Evolutionary conservation across 2,888 invertebrate genomes (phyloP).

Genomic region (Hirtodrosophila alboralis): DNA sequence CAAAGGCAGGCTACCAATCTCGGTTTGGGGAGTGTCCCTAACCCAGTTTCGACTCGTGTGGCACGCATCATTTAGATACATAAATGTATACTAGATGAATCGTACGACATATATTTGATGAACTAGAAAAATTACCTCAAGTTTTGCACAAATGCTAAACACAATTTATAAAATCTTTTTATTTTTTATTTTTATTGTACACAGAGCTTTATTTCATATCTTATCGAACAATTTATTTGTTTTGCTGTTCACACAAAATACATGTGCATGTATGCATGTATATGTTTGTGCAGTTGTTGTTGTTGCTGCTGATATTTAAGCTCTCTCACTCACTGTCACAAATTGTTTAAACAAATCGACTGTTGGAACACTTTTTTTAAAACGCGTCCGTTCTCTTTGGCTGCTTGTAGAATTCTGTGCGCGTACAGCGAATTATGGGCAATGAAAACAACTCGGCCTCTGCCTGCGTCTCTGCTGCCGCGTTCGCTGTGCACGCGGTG

Average conservation of each 20-base stretch:
- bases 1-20: slow-evolving; percentile 5
- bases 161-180: slow-evolving; percentile 15
- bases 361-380: slow-evolving; percentile 33
- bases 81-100: slow-evolving; percentile 5
- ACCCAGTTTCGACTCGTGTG: slow-evolving; percentile 54
- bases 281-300: slow-evolving; percentile 30
- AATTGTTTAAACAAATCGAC: slow-evolving; percentile 66
- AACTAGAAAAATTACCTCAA: slow-evolving; percentile 54
- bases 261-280: slow-evolving; percentile 2
- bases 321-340: slow-evolving; percentile 17
- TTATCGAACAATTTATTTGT: slow-evolving; percentile 54
- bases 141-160: slow-evolving; percentile 4
- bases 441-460: slow-evolving; percentile 48
- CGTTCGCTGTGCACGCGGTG: slow-evolving; percentile 64
- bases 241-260: slow-evolving; percentile 32
- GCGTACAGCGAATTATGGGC: slow-evolving; percentile 19
- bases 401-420: slow-evolving; percentile 66
- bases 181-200: slow-evolving; percentile 11
- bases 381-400: slow-evolving; percentile 67
- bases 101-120: not conserved
- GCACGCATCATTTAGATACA: slow-evolving; percentile 10
- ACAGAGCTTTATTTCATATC: slow-evolving; percentile 42
- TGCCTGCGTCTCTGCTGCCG: slow-evolving; percentile 13
- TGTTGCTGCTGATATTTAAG: not conserved
- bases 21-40: slow-evolving; percentile 69